Evolutionary conservation across 1,140 invertebrate species (phyloP).

Genomic region (Lepidotrigona ventralis): DNA sequence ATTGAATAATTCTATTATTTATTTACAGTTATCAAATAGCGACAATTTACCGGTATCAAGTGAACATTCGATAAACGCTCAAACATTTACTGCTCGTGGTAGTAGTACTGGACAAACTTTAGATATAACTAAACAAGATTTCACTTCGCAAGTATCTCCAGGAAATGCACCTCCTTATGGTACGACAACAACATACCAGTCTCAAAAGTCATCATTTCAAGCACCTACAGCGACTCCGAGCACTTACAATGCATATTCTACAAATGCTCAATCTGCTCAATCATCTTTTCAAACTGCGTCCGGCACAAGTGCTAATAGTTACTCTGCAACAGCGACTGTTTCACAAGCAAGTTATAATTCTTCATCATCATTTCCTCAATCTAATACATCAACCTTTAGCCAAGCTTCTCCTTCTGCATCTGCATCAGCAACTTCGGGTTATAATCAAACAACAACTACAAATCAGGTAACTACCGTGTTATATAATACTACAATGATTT

Average conservation of each 20-base stretch:
- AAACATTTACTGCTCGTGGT: slow-evolving; percentile 69
- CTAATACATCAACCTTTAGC: slow-evolving; percentile 74
- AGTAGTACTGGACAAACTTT: slow-evolving; percentile 64
- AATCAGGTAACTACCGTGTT: slow-evolving; percentile 68
- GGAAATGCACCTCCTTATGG: slow-evolving; percentile 71
- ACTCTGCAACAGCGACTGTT: slow-evolving; percentile 72
- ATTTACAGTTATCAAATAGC: slow-evolving; percentile 68
- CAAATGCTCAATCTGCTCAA: slow-evolving; percentile 70
- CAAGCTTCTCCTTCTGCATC: slow-evolving; percentile 74
- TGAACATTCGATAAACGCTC: slow-evolving; percentile 72
- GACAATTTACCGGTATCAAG: slow-evolving; percentile 70
- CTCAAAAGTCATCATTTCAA: slow-evolving; percentile 76
- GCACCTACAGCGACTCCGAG: slow-evolving; percentile 69
- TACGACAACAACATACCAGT: slow-evolving; percentile 69
- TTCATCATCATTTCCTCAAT: slow-evolving; percentile 75
- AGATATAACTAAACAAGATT: slow-evolving; percentile 74
- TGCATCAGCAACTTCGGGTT: slow-evolving; percentile 70
- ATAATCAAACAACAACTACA: slow-evolving; percentile 74
- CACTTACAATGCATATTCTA: slow-evolving; percentile 75
- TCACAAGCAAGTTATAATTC: slow-evolving; percentile 74
- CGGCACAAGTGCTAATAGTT: slow-evolving; percentile 73
- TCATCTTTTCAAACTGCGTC: slow-evolving; percentile 72
- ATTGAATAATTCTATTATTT: slow-evolving; percentile 14
- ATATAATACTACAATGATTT: background rate
- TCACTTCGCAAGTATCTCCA: slow-evolving; percentile 72